Percentiles rank a stretch among this genome's conserved stretches.
Conservation (phyloP, 2,797 vertebrate species). For the Antrozous pallidus region DNA sequence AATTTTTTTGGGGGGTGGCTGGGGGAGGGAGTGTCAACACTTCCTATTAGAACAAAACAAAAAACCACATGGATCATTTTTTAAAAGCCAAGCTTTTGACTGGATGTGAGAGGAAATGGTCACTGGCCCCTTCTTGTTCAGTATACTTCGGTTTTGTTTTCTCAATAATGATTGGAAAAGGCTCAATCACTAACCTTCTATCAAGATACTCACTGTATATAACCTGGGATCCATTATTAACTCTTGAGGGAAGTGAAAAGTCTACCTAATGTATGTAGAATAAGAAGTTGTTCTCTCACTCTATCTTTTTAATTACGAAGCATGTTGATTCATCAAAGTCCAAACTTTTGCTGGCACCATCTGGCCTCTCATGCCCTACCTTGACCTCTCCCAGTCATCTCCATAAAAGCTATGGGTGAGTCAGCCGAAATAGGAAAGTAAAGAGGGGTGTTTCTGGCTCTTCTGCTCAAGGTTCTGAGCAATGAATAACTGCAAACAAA, state of each 20-base stretch:
- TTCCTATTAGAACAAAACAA: slow-evolving; percentile 38
- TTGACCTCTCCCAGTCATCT: slow-evolving; percentile 41
- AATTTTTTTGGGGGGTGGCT: background rate
- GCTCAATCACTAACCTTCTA: background rate
- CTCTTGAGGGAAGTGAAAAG: background rate
- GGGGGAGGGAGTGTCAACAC: background rate
- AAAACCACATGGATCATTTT: background rate
- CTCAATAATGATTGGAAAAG: background rate
- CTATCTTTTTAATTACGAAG: background rate
- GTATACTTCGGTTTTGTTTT: background rate
- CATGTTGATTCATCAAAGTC: slow-evolving; percentile 36
- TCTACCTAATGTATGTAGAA: accelerated
- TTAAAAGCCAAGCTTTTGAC: background rate
- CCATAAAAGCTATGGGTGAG: slow-evolving; percentile 34
- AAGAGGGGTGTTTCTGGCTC: slow-evolving; percentile 64
- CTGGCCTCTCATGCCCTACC: background rate
- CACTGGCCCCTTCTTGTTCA: background rate
- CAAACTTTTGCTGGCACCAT: slow-evolving; percentile 24
- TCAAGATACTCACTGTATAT: background rate
- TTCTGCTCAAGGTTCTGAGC: slow-evolving; percentile 38
- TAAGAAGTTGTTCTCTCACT: background rate
- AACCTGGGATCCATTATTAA: background rate
- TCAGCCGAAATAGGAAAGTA: slow-evolving; percentile 49
- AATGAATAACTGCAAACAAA: slow-evolving; percentile 50
- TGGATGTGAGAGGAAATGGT: background rate